A percentile compares a stretch with the other conserved stretches of the same genome.
Evolutionary conservation across 2,888 invertebrate species (phyloP).

Genomic region (Ophion costatus): DNA sequence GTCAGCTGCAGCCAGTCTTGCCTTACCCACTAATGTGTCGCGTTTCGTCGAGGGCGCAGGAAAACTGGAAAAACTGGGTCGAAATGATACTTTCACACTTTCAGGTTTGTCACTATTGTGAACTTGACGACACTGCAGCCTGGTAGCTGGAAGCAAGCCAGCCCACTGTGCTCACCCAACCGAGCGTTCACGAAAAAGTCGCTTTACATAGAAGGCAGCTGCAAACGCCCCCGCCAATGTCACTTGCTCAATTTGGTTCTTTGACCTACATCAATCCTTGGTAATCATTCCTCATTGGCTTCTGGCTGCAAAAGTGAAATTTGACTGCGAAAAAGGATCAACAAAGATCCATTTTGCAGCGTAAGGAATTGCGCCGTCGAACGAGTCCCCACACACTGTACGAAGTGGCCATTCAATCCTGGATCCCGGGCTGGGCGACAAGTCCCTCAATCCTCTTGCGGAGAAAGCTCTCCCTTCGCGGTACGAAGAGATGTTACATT

Average conservation of each 20-base stretch:
- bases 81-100: too few species aligned
- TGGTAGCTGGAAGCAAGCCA: too few species aligned
- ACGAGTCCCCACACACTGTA: neutral
- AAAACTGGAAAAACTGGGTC: too few species aligned
- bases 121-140: too few species aligned
- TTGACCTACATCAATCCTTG: neutral
- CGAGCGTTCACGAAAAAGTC: neutral
- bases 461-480: slow-evolving; percentile 1
- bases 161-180: neutral
- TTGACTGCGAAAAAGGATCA: neutral
- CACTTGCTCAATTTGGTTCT: neutral
- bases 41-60: too few species aligned
- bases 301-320: neutral
- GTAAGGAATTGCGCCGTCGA: neutral
- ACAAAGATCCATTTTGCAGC: slow-evolving; percentile 6
- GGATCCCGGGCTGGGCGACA: neutral
- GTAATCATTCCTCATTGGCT: neutral
- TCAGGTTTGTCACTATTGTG: too few species aligned
- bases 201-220: neutral
- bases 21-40: too few species aligned
- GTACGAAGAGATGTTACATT: slow-evolving; percentile 46
- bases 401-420: slow-evolving; percentile 42
- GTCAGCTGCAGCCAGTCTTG: too few species aligned
- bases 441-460: neutral
- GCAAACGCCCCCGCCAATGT: neutral